A percentile compares a stretch with the other conserved stretches of the same genome.
Conservation (phyloP, 2,888 invertebrate genomes). For the Sesia bembeciformis region DNA sequence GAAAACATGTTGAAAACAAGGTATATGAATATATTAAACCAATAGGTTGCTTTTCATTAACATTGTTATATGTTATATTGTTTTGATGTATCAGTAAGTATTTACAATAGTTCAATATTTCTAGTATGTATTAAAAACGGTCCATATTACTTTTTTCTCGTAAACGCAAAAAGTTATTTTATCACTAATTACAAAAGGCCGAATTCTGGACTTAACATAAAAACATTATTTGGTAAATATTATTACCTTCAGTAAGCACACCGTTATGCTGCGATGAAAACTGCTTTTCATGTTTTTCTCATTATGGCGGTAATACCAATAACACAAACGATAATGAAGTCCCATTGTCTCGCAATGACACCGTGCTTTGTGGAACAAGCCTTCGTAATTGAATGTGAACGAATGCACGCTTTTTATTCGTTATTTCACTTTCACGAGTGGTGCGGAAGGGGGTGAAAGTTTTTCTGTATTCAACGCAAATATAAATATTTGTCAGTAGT, state of each 20-base stretch:
- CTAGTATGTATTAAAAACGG: no score
- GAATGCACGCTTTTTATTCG: neutral
- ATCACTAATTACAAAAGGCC: no score
- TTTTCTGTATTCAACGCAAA: neutral
- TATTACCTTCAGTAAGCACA: neutral
- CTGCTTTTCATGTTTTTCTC: neutral
- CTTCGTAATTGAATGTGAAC: constrained; percentile 2
- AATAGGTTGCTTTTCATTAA: no score
- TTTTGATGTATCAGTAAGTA: no score
- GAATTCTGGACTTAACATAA: no score
- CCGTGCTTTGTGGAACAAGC: constrained; percentile 1
- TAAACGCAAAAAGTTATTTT: no score
- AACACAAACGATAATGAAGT: constrained; percentile 3
- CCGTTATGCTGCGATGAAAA: neutral
- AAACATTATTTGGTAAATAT: no score
- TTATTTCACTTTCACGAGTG: neutral
- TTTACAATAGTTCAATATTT: no score
- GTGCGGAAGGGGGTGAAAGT: neutral
- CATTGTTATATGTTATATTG: no score
- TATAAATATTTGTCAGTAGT: neutral
- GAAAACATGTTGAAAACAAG: no score
- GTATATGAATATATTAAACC: no score
- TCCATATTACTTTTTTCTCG: no score
- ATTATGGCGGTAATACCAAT: neutral
- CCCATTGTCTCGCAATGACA: constrained; percentile 4